phyloP scores from a whole-genome alignment of 2,797 vertebrate species.

The Sciurus vulgaris region DNA sequence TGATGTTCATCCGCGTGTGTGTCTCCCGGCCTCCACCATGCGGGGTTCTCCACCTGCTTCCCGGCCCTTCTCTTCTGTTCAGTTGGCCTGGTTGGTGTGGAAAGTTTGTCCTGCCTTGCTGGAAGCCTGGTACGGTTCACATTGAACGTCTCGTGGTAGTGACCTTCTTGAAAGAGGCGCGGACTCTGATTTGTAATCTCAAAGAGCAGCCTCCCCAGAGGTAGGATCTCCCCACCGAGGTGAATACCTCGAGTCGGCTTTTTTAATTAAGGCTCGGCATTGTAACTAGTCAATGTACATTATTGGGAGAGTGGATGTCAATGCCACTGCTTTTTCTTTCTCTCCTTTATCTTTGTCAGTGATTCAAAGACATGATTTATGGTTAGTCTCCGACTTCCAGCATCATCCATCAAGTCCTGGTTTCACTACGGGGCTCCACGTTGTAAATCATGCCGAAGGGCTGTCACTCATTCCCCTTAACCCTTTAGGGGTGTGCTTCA shows the following conservation, averaged over 20 bases:
- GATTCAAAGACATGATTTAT: conserved; percentile 99
- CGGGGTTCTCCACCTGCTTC: not conserved
- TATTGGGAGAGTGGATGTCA: conserved; percentile 99
- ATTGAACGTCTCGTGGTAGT: not conserved
- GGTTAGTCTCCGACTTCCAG: conserved; percentile 99
- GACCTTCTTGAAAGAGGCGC: conserved; percentile 72
- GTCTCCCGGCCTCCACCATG: fast-evolving
- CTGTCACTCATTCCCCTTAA: conserved; percentile 99
- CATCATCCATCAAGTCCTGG: conserved; percentile 99
- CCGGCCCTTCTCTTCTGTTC: not conserved
- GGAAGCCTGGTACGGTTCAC: conserved; percentile 5
- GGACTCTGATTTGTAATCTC: conserved; percentile 83
- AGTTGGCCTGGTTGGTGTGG: not conserved
- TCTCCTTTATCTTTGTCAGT: conserved; percentile 99
- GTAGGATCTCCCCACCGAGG: conserved; percentile 79
- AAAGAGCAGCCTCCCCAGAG: conserved; percentile 66
- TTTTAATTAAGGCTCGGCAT: conserved; percentile 99
- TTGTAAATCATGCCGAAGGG: conserved; percentile 99
- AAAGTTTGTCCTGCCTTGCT: not conserved
- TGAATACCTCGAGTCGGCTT: conserved; percentile 88
- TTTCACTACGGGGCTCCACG: conserved; percentile 97
- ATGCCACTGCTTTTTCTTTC: conserved; percentile 98
- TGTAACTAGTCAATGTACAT: conserved; percentile 99
- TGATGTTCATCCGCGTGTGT: fast-evolving
- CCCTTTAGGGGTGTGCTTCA: conserved; percentile 91